phyloP scores from a whole-genome alignment of 2,888 invertebrate genomes.

The Trichopoda pennipes region DNA sequence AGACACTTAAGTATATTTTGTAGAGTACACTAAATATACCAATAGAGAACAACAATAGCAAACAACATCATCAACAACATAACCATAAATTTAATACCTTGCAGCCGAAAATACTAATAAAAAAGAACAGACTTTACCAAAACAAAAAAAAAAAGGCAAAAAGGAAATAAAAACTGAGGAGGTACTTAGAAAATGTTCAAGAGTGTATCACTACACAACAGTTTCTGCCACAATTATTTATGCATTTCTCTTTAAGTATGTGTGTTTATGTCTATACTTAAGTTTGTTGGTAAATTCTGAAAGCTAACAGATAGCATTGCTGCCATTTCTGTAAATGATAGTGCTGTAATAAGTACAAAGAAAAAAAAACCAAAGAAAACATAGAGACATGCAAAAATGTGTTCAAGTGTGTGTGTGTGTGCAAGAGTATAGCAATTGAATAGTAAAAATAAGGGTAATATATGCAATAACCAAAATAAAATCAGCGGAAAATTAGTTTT shows the following conservation, averaged over 20 bases:
- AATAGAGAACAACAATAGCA: constrained; percentile 37
- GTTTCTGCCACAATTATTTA: constrained; percentile 32
- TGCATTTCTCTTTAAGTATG: not conserved
- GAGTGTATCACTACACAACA: constrained; percentile 9
- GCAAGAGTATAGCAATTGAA: not conserved
- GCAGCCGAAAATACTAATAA: constrained; percentile 22
- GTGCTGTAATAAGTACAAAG: not conserved
- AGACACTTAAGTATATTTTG: constrained; percentile 62
- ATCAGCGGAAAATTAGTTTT: constrained; percentile 70
- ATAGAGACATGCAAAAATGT: not conserved
- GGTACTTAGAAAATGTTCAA: constrained; percentile 44
- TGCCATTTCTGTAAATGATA: constrained; percentile 24
- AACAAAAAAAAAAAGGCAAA: not conserved
- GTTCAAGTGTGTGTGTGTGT: constrained; percentile 3
- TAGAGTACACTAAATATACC: constrained; percentile 42
- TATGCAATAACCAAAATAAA: constrained; percentile 66
- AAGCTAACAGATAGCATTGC: constrained; percentile 15
- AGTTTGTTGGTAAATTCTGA: constrained; percentile 5
- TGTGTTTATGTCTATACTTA: not conserved
- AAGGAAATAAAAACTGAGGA: constrained; percentile 45
- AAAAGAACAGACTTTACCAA: not conserved
- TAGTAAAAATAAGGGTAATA: constrained; percentile 42
- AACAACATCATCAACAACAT: constrained; percentile 8
- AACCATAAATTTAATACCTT: constrained; percentile 34
- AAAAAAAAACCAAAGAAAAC: not conserved